A percentile compares a stretch with the other conserved stretches of the same genome.
Evolutionary conservation across 2,113 vertebrate species (phyloP).

Genomic region (Hippoglossus stenolepis): DNA sequence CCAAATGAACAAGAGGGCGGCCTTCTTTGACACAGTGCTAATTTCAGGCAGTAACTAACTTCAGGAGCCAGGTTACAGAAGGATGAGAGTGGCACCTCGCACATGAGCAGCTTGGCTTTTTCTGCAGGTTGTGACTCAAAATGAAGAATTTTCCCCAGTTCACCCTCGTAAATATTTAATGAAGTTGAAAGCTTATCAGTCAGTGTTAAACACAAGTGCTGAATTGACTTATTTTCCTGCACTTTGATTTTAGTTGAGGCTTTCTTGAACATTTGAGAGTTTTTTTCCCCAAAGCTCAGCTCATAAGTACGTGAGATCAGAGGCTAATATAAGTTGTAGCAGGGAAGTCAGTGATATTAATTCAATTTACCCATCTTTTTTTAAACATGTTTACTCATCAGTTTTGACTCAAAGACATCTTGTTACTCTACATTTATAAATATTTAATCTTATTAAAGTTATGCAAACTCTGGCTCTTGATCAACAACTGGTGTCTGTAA

Average conservation of each 20-base stretch:
- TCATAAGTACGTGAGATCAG: conserved; percentile 11
- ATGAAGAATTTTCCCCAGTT: background rate
- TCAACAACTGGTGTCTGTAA: background rate
- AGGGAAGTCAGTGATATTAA: background rate
- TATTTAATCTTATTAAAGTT: background rate
- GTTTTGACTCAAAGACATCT: conserved; percentile 18
- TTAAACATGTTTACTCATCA: background rate
- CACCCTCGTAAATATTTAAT: background rate
- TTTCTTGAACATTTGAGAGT: conserved; percentile 8
- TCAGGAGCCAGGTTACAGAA: no score
- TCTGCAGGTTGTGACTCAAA: no score
- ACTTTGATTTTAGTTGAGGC: background rate
- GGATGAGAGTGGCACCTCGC: no score
- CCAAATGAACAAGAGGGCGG: no score
- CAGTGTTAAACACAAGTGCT: background rate
- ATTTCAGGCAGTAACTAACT: no score
- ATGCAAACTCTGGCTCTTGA: background rate
- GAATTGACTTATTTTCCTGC: background rate
- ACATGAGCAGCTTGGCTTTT: no score
- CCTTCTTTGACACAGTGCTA: no score
- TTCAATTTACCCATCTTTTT: conserved; percentile 19
- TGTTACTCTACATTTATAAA: background rate
- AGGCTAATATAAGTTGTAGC: background rate
- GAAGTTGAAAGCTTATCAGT: background rate
- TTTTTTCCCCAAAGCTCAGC: conserved; percentile 9